Evolutionary conservation across 2,797 vertebrate genomes (phyloP), one percentile per base, ranked within the genome.

Genomic region (Hoplostethus atlanticus): DNA sequence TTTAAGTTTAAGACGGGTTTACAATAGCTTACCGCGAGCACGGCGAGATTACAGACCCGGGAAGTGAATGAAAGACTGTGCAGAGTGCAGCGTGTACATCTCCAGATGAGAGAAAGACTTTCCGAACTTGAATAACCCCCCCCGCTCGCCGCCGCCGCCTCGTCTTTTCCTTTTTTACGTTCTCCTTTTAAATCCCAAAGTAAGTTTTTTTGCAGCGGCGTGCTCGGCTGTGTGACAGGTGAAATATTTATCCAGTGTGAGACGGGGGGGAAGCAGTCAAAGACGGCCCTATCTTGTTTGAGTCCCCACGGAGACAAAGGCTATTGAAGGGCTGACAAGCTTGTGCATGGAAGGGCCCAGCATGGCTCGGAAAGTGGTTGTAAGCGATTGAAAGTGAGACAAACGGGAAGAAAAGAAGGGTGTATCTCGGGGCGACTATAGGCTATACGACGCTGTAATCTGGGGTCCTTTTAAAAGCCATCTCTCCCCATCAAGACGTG

Each of bases 271-370:
- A 64, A 50, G 59, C 68, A 73, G 75, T 76, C 81, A 80, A 85
- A 85, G 72, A 73, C 67, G n/a, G 73, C 83, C 83, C 65, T 54
- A 69, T 83, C 87, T 77, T 67, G 74, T 84, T 73, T 73, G 80
- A 90, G 85, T 87, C 85, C 67, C 28, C 28, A 17, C 58, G 2
- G 2, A 85, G 81, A 92, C 88, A 91, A 95, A 93, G 72, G 82
- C 92, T 51, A 87, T 89, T 92, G 91, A 93, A 34, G 73, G 48
- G 77, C 87, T 82, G 89, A 93, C 93, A 92, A 85, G 91, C 88
- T 70, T 4, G 53, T 78, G 89, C 90, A 84, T 61, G 76, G 88
- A 86, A 68, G 31, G 77, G 88, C 87, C 78, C 87, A 74, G 84
- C 84, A 65, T 79, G 85, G 72, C 75, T 84, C 76, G 80, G 64